phyloP scores from a whole-genome alignment of 1,140 invertebrate genomes.

The Pentalonia nigronervosa region DNA sequence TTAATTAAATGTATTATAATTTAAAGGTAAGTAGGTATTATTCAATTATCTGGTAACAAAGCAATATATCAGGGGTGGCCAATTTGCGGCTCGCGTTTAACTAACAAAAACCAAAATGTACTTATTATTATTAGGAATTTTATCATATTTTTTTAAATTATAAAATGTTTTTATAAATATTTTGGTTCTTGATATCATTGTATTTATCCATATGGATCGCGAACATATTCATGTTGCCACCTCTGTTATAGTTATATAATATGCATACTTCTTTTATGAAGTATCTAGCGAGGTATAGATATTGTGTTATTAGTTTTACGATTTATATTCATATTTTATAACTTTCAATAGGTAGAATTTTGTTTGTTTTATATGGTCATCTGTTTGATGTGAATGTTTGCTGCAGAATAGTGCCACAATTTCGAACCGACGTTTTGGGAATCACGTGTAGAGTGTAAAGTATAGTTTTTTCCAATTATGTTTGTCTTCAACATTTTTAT shows the following conservation, averaged over 20 bases:
- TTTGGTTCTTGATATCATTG: no score
- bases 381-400: rapidly evolving
- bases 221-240: no score
- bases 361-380: neutral
- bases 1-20: neutral
- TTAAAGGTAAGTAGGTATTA: neutral
- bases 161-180: no score
- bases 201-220: no score
- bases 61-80: no score
- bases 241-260: no score
- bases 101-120: no score
- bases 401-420: neutral
- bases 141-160: no score
- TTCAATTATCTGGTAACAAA: neutral
- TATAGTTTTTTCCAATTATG: neutral
- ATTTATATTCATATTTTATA: neutral
- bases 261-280: neutral
- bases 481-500: neutral
- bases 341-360: neutral
- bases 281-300: neutral
- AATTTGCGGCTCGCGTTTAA: no score
- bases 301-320: neutral
- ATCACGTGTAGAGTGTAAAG: neutral
- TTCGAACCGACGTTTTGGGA: neutral
- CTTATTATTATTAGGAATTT: no score